Base-by-base conservation (phyloP, 2,888 invertebrate genomes). In the Drosophila kuntzei region DNA sequence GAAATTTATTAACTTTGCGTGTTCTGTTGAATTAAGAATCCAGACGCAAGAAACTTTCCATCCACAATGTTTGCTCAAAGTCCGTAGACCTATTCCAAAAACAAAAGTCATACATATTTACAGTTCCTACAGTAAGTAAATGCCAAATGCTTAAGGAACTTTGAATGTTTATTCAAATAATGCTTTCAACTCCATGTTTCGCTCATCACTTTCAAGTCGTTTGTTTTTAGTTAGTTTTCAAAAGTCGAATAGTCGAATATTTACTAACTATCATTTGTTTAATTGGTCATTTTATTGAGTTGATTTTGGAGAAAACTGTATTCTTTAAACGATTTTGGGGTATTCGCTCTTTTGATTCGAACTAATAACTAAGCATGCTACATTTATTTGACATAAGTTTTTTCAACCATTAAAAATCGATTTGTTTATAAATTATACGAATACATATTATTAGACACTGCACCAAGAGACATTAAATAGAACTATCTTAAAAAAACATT, bases 1-100 rank as follows among this genome's bases (percentile, higher is more conserved):
- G 90, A 90, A 89, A 90, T 90, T 91, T 91, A 90, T 91, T 87
- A 90, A 84, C 90, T 83, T 90, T 89, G 90, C 90, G 91, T 90
- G 91, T 90, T 90, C 87, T 89, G 86, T 77, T 88, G 89, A 89
- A 85, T 90, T 90, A 78, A 89, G 79, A 77, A 72, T 76, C 79
- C 88, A 82, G 88, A 88, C 88, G 74, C 71, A 53, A 44, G 39
- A 74, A 87, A 87, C 69, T 83, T 83, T 85, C 76, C 55, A 55
- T 54, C 53, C 79, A 76, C 87, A 85, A 57, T 82, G 86, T 73
- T 84, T 67, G 71, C 81, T 66, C 64, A 60, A 74, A 71, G 79
- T 82, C 66, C 66, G 72, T 47, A 79, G 68, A 67, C 70, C 68
- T 46, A 66, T 46, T 41, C 39, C 37, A 51, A 27, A 54, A 32